Conservation (phyloP, 2,888 invertebrate genomes). For the Sinelater perroti region DNA sequence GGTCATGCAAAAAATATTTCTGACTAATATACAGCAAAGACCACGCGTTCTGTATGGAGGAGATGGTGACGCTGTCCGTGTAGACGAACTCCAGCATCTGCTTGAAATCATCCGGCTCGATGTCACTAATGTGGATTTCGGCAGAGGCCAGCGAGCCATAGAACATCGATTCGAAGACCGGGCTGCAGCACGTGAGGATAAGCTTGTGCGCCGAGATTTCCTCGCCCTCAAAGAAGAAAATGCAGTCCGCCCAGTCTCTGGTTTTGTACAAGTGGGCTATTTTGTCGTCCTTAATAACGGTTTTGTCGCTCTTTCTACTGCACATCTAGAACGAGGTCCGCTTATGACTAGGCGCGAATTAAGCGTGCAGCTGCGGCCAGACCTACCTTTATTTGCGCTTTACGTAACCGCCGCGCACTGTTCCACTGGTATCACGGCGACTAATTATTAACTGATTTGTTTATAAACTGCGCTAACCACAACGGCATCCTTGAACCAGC, state of each 20-base stretch:
- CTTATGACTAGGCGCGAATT: too few relatives aligned
- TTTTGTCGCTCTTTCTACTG: background rate
- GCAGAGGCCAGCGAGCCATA: slow-evolving; percentile 67
- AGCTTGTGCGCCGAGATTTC: slow-evolving; percentile 69
- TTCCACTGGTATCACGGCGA: too few relatives aligned
- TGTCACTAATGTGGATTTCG: slow-evolving; percentile 66
- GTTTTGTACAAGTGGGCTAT: slow-evolving; percentile 36
- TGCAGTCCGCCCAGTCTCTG: slow-evolving; percentile 63
- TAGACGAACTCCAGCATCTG: slow-evolving; percentile 70
- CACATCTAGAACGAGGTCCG: slow-evolving; percentile 17
- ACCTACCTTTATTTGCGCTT: slow-evolving; percentile 7
- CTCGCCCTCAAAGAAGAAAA: slow-evolving; percentile 64
- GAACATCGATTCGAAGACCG: slow-evolving; percentile 75
- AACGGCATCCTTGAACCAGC: slow-evolving; percentile 50
- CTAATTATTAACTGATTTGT: slow-evolving; percentile 22
- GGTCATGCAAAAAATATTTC: slow-evolving; percentile 69
- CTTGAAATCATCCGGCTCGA: slow-evolving; percentile 69
- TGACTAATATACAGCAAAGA: slow-evolving; percentile 71
- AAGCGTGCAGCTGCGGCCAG: too few relatives aligned
- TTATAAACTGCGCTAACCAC: slow-evolving; percentile 41
- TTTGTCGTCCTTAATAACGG: slow-evolving; percentile 4
- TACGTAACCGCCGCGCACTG: too few relatives aligned
- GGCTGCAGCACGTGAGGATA: slow-evolving; percentile 71
- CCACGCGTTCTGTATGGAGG: slow-evolving; percentile 68
- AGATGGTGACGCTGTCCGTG: slow-evolving; percentile 66